Percentiles rank a stretch among this genome's conserved stretches.
These are phyloP conservation scores for Pelosia muscerda DNA, from an alignment of 2,888 invertebrate genomes.

Conservation along the genomic window DNA sequence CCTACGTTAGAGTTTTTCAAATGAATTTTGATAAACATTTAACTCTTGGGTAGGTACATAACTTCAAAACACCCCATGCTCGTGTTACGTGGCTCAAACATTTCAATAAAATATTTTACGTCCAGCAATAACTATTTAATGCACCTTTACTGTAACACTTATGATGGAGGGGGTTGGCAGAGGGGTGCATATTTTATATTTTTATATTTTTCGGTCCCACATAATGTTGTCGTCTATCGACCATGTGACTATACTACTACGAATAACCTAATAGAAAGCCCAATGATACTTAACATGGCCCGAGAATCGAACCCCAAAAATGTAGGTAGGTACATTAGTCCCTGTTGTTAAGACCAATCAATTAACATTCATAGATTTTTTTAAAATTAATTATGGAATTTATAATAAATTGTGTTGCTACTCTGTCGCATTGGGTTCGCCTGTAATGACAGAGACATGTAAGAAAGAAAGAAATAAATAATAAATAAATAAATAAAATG, in stretches of 20 bases:
- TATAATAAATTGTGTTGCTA: no score
- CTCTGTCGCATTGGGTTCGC: no score
- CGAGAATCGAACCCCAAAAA: background rate
- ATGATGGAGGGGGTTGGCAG: background rate
- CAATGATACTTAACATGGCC: background rate
- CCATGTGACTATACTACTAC: background rate
- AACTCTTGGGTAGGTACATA: background rate
- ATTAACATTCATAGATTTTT: no score
- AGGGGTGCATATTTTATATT: slow-evolving; percentile 1
- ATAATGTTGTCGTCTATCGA: background rate
- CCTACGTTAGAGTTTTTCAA: background rate
- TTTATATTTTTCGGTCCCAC: slow-evolving; percentile 1
- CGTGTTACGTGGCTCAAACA: background rate
- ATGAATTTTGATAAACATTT: background rate
- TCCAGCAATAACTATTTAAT: background rate
- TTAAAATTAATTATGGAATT: no score
- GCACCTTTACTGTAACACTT: background rate
- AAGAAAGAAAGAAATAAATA: no score
- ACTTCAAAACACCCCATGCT: background rate
- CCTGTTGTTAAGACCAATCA: no score
- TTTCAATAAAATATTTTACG: slow-evolving; percentile 4
- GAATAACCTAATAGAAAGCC: background rate
- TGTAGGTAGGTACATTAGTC: no score
- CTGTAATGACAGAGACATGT: no score
- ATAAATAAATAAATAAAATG: no score